Conservation (phyloP, 2,113 vertebrate species). For the Rhineura floridana region DNA sequence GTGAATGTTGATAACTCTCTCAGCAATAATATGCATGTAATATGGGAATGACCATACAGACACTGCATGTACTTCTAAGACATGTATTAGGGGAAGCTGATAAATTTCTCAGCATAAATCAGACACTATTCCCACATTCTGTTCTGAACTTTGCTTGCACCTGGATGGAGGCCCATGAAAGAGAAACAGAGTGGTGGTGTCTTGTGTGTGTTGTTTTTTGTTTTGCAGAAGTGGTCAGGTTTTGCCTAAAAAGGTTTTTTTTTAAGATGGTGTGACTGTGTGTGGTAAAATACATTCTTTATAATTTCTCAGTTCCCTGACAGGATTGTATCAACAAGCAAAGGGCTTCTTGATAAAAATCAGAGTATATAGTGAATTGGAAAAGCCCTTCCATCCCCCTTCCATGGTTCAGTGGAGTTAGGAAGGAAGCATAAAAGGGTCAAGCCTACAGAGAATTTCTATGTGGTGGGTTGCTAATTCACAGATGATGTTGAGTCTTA, state of each 20-base stretch:
- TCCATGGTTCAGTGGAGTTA: not conserved
- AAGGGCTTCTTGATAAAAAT: not conserved
- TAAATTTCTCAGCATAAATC: not conserved
- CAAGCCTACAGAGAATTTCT: not conserved
- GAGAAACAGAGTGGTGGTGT: not conserved
- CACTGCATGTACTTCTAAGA: too few species aligned
- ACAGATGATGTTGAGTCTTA: not conserved
- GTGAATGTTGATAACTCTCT: not conserved
- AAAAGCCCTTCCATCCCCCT: not conserved
- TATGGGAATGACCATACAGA: too few species aligned
- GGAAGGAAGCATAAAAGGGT: slow-evolving; percentile 9
- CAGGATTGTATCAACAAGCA: not conserved
- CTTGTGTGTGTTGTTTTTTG: not conserved
- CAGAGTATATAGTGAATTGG: not conserved
- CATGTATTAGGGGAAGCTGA: not conserved
- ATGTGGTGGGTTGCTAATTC: slow-evolving; percentile 1
- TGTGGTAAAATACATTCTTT: not conserved
- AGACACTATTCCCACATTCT: not conserved
- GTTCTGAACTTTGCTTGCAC: not conserved
- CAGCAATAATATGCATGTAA: not conserved
- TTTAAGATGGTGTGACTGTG: not conserved
- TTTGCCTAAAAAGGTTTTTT: not conserved
- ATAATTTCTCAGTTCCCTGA: not conserved
- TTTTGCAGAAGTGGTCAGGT: not conserved
- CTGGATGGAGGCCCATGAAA: not conserved